Base-by-base conservation (phyloP, 2,113 vertebrate species). In the Myotis brandtii region DNA sequence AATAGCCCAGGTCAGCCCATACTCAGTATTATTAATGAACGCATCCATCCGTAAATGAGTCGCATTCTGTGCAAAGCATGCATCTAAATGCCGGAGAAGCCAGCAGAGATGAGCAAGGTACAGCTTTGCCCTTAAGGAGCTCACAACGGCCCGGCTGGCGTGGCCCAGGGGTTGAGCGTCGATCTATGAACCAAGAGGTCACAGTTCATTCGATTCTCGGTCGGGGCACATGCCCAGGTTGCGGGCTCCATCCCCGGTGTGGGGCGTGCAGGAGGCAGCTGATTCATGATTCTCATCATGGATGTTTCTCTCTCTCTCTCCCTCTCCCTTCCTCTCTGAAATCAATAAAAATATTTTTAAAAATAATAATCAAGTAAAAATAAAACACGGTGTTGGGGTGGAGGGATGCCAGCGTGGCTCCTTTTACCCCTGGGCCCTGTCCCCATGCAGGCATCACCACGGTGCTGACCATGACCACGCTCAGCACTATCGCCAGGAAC, bases 401-500 rank as follows among this genome's bases (percentile, higher is more conserved):
- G 30, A 1, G 40, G 34, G 2, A 3, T 9, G 70, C 83, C 46
- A 21, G 46, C 82, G 37, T 1, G 34, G 20, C 69, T 34, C 54
- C 70, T 91, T 7, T 4, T 0, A 72, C 13, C 9, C 3, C 1
- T 2, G n/a, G 34, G 66, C 86, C 17, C 88, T 95, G 94, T 97
- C 40, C 46, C 23, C 73, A 11, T 92, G 16, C 98, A 99, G 99
- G 99, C 37, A 99, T 99, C 96, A 99, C 99, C 76, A 99, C 99
- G 0, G 99, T 99, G 52, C 97, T 99, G 95, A 99, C 99, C 18
- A 99, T 99, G 99, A 99, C 99, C 72, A 99, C 99, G 0, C 98
- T 99, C 97, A 99, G 99, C 95, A 99, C 99, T 52, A 99, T 99
- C 48, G 99, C 99, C 67, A 98, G 99, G 97, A 99, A 99, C 3